Percentiles rank a stretch among this genome's conserved stretches.
These are phyloP conservation scores for Serilophus lunatus DNA, from an alignment of 2,113 vertebrate species.

Conservation along the genomic window DNA sequence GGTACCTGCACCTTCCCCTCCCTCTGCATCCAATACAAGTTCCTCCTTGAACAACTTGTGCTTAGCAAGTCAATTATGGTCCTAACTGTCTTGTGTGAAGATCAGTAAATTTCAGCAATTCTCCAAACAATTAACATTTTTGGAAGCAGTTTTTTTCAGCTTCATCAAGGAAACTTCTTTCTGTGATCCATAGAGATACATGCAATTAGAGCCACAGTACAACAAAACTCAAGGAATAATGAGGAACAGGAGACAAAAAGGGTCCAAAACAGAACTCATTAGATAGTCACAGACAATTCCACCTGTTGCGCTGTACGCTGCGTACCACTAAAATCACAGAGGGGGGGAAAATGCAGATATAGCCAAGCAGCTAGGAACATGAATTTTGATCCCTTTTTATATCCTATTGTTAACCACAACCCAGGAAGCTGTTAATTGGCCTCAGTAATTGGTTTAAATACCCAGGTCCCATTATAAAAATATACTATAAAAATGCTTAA, in stretches of 20 bases:
- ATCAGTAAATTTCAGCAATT: not conserved
- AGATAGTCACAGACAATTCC: not conserved
- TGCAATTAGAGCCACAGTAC: not conserved
- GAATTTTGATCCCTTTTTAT: conserved; percentile 18
- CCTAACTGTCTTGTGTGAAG: not conserved
- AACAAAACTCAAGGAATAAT: not conserved
- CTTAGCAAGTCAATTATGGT: not conserved
- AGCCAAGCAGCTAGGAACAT: not conserved
- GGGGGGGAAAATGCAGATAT: not conserved
- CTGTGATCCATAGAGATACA: not conserved
- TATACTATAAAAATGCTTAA: conserved; percentile 34
- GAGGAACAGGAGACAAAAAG: not conserved
- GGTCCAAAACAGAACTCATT: not conserved
- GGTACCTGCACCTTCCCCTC: not conserved
- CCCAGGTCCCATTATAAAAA: conserved; percentile 37
- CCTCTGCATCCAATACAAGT: not conserved
- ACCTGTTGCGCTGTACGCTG: not conserved
- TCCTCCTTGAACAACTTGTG: not conserved
- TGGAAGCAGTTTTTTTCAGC: not conserved
- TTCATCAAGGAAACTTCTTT: conserved; percentile 6
- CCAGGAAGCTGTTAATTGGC: conserved; percentile 40
- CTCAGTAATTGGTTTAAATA: conserved; percentile 54
- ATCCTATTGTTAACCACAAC: conserved; percentile 15
- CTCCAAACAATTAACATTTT: conserved; percentile 3
- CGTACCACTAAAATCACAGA: not conserved